phyloP scores from a whole-genome alignment of 2,797 vertebrate species.

The Lemur catta region DNA sequence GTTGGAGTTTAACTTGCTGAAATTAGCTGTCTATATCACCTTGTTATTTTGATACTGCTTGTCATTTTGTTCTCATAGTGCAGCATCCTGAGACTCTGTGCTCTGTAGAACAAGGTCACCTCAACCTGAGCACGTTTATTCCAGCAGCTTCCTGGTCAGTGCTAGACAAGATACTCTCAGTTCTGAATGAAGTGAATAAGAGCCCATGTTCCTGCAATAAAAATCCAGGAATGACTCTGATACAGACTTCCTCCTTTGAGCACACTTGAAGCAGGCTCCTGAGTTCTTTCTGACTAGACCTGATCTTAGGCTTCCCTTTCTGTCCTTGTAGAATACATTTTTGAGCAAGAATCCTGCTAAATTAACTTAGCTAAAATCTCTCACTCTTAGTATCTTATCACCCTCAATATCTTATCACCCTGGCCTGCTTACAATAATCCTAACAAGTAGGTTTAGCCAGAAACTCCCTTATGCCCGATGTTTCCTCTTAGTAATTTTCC shows the following conservation, averaged over 20 bases:
- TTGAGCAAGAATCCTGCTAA: neutral
- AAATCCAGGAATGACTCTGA: neutral
- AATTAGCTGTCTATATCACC: neutral
- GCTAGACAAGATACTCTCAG: conserved; percentile 3
- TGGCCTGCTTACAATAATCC: neutral
- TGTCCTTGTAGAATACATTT: neutral
- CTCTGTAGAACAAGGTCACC: conserved; percentile 52
- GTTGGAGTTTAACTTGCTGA: neutral
- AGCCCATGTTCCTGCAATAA: neutral
- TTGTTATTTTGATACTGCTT: neutral
- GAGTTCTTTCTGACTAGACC: neutral
- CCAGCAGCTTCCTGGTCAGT: neutral
- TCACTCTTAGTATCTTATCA: neutral
- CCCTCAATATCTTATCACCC: neutral
- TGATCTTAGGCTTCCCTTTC: neutral
- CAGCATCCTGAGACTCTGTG: neutral
- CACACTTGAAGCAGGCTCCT: neutral
- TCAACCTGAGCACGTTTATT: conserved; percentile 21
- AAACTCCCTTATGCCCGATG: neutral
- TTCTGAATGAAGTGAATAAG: neutral
- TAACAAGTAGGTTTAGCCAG: neutral
- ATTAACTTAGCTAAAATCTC: neutral
- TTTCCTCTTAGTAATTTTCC: neutral
- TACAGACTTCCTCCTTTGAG: neutral
- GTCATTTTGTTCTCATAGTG: neutral